Conservation (phyloP, 2,888 invertebrate species). For the Aporophyla nigra region DNA sequence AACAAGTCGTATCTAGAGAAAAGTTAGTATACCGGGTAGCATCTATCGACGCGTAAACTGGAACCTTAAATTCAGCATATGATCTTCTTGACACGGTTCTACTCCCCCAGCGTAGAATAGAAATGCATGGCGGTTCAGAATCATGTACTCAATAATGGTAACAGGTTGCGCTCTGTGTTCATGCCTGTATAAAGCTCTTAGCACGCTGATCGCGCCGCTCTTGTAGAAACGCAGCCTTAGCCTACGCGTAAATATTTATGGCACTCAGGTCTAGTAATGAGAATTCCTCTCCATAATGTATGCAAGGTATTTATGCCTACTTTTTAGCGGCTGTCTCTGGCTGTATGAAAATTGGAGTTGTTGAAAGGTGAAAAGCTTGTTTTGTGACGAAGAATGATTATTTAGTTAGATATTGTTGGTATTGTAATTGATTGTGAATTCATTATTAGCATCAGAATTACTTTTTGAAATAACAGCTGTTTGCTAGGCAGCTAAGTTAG, state of each 20-base stretch:
- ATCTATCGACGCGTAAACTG: too few species aligned
- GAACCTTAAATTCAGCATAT: too few species aligned
- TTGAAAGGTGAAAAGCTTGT: conserved; percentile 7
- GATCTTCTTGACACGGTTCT: too few species aligned
- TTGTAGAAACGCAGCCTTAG: conserved; percentile 51
- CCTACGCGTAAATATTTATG: conserved; percentile 74
- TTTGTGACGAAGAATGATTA: not conserved
- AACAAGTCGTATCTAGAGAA: not conserved
- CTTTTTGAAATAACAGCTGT: not conserved
- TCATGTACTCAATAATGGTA: too few species aligned
- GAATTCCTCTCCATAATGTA: conserved; percentile 56
- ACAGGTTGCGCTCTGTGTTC: too few species aligned
- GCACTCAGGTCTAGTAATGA: conserved; percentile 56
- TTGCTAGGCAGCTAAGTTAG: not conserved
- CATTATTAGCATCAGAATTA: not conserved
- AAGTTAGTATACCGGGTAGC: not conserved
- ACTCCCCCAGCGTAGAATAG: too few species aligned
- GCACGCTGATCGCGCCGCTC: conserved; percentile 4
- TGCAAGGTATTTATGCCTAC: conserved; percentile 51
- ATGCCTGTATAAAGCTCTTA: too few species aligned
- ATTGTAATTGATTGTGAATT: not conserved
- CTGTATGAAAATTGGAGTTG: conserved; percentile 15
- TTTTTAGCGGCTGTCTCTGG: conserved; percentile 35
- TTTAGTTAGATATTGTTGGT: not conserved
- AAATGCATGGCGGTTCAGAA: too few species aligned